A percentile compares a stretch with the other conserved stretches of the same genome.
Evolutionary conservation across 2,888 invertebrate species (phyloP).

Genomic region (Syrista parreyssii): DNA sequence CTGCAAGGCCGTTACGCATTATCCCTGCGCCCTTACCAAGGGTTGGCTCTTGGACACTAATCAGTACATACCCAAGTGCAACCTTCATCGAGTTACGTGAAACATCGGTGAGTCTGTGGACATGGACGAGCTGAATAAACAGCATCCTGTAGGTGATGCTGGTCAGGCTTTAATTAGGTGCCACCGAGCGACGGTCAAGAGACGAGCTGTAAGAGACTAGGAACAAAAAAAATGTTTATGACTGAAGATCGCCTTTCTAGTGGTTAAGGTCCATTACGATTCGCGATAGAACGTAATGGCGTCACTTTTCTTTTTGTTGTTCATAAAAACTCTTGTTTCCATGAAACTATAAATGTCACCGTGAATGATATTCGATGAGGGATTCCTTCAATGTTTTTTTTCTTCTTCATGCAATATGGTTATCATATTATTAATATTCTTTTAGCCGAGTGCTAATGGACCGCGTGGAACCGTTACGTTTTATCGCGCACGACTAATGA

Average conservation of each 20-base stretch:
- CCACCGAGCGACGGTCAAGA: constrained; percentile 30
- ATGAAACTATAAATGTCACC: not conserved
- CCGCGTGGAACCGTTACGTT: not conserved
- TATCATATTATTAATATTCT: not conserved
- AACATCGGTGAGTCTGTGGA: constrained; percentile 44
- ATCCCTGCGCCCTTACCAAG: constrained; percentile 64
- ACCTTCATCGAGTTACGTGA: constrained; percentile 61
- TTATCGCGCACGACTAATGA: not conserved
- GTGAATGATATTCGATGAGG: not conserved
- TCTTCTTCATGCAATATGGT: not conserved
- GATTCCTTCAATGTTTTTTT: not conserved
- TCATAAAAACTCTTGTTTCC: not conserved
- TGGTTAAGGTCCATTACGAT: constrained; percentile 25
- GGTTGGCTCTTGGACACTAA: constrained; percentile 62
- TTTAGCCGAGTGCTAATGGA: not conserved
- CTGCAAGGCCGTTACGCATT: constrained; percentile 63
- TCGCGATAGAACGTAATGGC: not conserved
- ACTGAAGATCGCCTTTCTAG: constrained; percentile 39
- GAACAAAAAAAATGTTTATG: constrained; percentile 31
- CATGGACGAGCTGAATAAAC: constrained; percentile 19
- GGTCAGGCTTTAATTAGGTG: constrained; percentile 31
- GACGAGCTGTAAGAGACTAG: constrained; percentile 25
- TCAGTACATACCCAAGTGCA: constrained; percentile 63
- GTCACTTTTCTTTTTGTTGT: not conserved
- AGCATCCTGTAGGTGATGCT: constrained; percentile 11